Percentiles rank a stretch among this genome's conserved stretches.
Conservation (phyloP, 30 jellyfish, hydroid and myxozoan species). For the Clytia hemisphaerica region DNA sequence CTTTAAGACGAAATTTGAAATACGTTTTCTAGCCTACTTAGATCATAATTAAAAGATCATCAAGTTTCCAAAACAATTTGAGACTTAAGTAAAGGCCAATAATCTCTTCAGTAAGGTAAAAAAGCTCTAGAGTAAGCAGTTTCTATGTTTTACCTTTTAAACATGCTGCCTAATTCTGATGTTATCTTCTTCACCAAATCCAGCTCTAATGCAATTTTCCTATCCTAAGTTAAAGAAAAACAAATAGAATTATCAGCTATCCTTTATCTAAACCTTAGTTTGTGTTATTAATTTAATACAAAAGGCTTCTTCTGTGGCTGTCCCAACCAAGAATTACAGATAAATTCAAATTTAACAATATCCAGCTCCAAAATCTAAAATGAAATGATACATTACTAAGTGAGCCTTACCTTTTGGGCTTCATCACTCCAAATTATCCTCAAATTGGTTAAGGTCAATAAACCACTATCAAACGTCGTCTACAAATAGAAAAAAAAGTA, state of each 20-base stretch:
- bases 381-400: background rate
- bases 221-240: constrained; percentile 42
- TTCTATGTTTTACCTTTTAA: constrained; percentile 40
- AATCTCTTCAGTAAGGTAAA: background rate
- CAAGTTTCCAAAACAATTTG: too few species aligned
- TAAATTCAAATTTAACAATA: too few species aligned
- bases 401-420: constrained; percentile 40
- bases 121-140: background rate
- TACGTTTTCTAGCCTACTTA: too few species aligned
- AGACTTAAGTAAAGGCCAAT: too few species aligned
- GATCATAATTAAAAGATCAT: too few species aligned
- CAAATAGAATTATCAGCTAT: background rate
- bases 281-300: too few species aligned
- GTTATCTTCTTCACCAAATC: constrained; percentile 38
- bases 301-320: too few species aligned
- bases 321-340: too few species aligned
- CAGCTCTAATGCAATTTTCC: constrained; percentile 48
- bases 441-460: constrained; percentile 37
- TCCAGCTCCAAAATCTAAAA: background rate
- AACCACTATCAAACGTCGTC: constrained; percentile 87
- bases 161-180: constrained; percentile 56
- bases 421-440: constrained; percentile 70
- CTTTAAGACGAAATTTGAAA: too few species aligned
- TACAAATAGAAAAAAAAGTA: constrained; percentile 11
- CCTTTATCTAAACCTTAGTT: background rate